Base-by-base conservation (phyloP, 1,140 invertebrate species). In the Nasonia giraulti region DNA sequence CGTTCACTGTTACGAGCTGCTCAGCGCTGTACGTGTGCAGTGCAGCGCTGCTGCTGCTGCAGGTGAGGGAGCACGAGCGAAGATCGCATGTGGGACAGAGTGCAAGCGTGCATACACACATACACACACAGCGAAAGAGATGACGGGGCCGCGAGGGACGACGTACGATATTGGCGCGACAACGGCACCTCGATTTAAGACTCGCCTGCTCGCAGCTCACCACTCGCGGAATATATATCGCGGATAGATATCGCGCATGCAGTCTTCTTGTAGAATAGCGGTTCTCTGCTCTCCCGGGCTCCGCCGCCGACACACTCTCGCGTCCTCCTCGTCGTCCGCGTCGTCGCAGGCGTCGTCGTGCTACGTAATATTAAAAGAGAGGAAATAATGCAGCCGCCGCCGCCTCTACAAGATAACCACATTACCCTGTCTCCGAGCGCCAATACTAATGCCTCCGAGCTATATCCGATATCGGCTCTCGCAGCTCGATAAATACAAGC, bases 351-450 rank as follows among this genome's bases (percentile, higher is more conserved):
- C 83, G 62, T 83, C 77, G 85, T 74, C 79, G 23, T n/a, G 14
- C 33, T 31, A 6, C 86, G 83, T 86, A 87, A 89, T 90, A 89
- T 89, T 87, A 87, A 89, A 89, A 83, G 86, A 20, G 55, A 87
- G 87, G 87, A 89, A 89, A 91, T 88, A 90, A 91, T 89, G 86
- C 88, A 76, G 69, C 27, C 68, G 68, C n/a, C 20, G n/a, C 66
- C 17, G 8, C 68, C 62, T 87, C 80, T 88, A 89, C 86, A 87
- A 89, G 89, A 87, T 90, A 90, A 91, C 87, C 86, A 88, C 87
- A 90, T 91, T 90, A 91, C 85, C 82, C 85, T 27, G 77, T 79
- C 12, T 37, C 78, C n/a, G 62, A 23, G n/a, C n/a, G 20, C 33
- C 37, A 80, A 80, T 71, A 80, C 79, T 71, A 66, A 80, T 71